phyloP scores from a whole-genome alignment of 2,888 invertebrate species.

The Bugula neritina region DNA sequence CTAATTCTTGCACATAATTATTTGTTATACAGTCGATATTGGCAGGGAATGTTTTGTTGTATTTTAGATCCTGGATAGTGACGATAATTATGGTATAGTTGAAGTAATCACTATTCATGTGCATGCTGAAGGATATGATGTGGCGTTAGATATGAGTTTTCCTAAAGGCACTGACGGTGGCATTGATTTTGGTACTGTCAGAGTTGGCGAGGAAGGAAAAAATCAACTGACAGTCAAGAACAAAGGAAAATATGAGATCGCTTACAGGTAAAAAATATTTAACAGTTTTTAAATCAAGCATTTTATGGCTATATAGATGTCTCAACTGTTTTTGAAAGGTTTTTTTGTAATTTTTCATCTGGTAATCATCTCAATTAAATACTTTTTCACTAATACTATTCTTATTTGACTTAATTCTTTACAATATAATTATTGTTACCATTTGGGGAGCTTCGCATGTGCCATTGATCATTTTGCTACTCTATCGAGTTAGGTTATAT shows the following conservation, averaged over 20 bases:
- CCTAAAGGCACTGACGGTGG: conserved; percentile 54
- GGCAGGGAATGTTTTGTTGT: too few species aligned
- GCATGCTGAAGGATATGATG: conserved; percentile 53
- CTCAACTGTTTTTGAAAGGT: too few species aligned
- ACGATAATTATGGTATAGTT: conserved; percentile 28
- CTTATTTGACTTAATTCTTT: neutral
- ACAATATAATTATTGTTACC: neutral
- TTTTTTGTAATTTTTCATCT: neutral
- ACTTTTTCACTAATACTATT: neutral
- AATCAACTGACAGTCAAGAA: conserved; percentile 52
- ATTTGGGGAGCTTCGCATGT: neutral
- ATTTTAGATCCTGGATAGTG: conserved; percentile 27
- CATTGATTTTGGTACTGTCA: conserved; percentile 53
- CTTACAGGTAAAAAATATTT: conserved; percentile 44
- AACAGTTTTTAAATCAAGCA: too few species aligned
- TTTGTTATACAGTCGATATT: too few species aligned
- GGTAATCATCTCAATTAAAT: neutral
- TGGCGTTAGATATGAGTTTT: conserved; percentile 54
- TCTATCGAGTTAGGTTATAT: too few species aligned
- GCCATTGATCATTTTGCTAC: too few species aligned
- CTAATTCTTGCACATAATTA: too few species aligned
- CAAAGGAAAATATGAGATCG: conserved; percentile 54
- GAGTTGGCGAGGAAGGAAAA: conserved; percentile 51
- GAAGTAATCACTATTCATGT: conserved; percentile 35
- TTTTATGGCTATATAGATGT: too few species aligned